These are phyloP conservation scores for Fragum whitleyi DNA, from an alignment of 2,888 invertebrate species.

Conservation along the genomic window DNA sequence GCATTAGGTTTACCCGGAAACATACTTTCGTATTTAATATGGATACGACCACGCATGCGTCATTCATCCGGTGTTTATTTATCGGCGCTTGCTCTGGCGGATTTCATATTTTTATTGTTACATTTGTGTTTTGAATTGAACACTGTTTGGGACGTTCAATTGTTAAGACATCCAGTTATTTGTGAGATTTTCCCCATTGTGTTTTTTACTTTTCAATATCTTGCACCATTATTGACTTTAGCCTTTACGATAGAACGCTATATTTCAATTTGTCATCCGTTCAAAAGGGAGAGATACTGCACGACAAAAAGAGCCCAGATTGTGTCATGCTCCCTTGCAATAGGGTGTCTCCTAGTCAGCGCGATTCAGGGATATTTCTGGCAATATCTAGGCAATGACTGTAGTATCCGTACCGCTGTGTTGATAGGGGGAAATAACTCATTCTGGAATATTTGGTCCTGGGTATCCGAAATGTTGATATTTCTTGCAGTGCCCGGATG, in stretches of 20 bases:
- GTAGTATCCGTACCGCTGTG: constrained; percentile 72
- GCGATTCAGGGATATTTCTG: constrained; percentile 83
- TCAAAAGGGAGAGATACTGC: constrained; percentile 81
- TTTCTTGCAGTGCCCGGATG: constrained; percentile 83
- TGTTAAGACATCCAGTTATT: constrained; percentile 77
- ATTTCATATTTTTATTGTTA: constrained; percentile 82
- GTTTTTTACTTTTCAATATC: constrained; percentile 82
- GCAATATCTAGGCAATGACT: constrained; percentile 71
- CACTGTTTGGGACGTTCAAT: constrained; percentile 75
- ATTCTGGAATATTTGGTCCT: constrained; percentile 82
- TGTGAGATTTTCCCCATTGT: constrained; percentile 83
- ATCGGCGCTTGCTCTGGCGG: constrained; percentile 83
- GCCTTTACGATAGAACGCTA: constrained; percentile 84
- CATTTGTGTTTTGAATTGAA: constrained; percentile 81
- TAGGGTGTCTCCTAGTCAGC: constrained; percentile 76
- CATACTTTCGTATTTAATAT: constrained; percentile 83
- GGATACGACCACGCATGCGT: constrained; percentile 84
- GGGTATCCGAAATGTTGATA: constrained; percentile 82
- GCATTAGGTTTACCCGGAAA: constrained; percentile 84
- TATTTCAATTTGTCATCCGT: constrained; percentile 84
- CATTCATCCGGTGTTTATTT: constrained; percentile 85
- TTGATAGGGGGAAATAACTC: constrained; percentile 71
- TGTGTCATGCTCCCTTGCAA: constrained; percentile 76
- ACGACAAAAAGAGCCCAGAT: constrained; percentile 80
- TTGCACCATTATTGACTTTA: constrained; percentile 83